Evolutionary conservation across 2,888 invertebrate species (phyloP).

Genomic region (Apeira syringaria): DNA sequence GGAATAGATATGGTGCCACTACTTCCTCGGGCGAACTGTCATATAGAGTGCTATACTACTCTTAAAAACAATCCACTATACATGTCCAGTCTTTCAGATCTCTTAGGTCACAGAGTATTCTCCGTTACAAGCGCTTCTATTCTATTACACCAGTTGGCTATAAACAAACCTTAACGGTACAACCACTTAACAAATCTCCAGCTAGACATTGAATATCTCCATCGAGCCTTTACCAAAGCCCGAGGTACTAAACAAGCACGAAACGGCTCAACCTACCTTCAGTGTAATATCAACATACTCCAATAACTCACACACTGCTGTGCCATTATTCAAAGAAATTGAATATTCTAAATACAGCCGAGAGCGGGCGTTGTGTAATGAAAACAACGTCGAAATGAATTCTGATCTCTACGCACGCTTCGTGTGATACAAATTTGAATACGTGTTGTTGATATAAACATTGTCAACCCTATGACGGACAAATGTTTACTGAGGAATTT

Average conservation of each 20-base stretch:
- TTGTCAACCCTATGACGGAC: no score
- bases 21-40: no score
- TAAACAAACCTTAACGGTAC: no score
- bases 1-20: no score
- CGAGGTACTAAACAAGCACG: background rate
- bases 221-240: background rate
- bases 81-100: no score
- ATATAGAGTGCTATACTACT: no score
- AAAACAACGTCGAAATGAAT: conserved; percentile 20
- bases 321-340: conserved; percentile 52
- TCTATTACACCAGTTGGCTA: no score
- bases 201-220: background rate
- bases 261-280: conserved; percentile 13
- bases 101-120: no score
- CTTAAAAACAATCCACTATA: no score
- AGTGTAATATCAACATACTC: conserved; percentile 6
- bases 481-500: no score
- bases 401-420: conserved; percentile 14
- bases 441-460: conserved; percentile 2
- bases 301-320: conserved; percentile 47
- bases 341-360: conserved; percentile 48
- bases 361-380: conserved; percentile 16
- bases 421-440: conserved; percentile 15
- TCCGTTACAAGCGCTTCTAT: no score
- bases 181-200: no score